These are phyloP conservation scores for Linnaemya tessellans DNA, from an alignment of 2,888 invertebrate species.

Conservation along the genomic window DNA sequence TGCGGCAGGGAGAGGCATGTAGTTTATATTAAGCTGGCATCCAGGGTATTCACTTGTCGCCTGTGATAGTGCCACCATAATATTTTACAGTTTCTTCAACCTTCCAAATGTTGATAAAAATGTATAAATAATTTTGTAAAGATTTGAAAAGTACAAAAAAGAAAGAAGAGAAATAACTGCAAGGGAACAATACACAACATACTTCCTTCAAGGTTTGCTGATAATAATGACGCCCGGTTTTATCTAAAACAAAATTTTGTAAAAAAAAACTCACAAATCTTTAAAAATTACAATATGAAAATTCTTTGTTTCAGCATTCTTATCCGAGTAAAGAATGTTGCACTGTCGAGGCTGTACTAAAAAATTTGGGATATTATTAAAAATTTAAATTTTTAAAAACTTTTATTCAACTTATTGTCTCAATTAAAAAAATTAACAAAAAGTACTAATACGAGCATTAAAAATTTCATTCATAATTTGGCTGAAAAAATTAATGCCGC, in stretches of 20 bases:
- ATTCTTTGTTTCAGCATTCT: background rate
- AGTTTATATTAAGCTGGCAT: conserved; percentile 1
- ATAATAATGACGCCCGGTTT: background rate
- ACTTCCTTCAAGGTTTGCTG: conserved; percentile 28
- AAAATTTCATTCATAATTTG: no score
- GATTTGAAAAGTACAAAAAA: background rate
- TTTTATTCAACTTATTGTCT: no score
- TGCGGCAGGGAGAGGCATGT: background rate
- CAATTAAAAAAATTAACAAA: no score
- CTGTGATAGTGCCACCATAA: conserved; percentile 29
- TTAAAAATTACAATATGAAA: background rate
- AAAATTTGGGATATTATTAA: no score
- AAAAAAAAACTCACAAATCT: background rate
- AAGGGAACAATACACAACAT: background rate
- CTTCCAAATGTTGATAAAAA: conserved; percentile 52
- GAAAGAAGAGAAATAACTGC: background rate
- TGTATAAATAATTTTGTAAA: background rate
- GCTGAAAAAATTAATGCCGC: no score
- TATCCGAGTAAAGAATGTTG: no score
- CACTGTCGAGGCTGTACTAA: no score
- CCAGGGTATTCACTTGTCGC: conserved; percentile 53
- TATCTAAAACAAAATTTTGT: background rate
- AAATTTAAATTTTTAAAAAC: no score
- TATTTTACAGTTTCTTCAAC: conserved; percentile 50
- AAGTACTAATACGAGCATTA: no score